A percentile compares a stretch with the other conserved stretches of the same genome.
Evolutionary conservation across 2,113 vertebrate genomes (phyloP).

Genomic region (Microcebus tavaratra): DNA sequence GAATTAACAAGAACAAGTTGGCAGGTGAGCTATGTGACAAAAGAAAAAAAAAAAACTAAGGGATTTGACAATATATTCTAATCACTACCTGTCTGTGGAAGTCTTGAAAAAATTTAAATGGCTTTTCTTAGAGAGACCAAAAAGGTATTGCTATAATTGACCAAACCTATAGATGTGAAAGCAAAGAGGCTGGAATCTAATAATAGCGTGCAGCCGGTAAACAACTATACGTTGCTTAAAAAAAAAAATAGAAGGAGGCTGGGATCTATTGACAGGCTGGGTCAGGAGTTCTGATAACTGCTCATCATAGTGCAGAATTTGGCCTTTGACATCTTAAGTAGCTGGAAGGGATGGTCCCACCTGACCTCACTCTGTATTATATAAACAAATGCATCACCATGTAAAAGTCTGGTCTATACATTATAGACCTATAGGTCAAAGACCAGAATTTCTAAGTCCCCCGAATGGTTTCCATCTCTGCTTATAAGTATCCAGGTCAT

Average conservation of each 20-base stretch:
- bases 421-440: slow-evolving; percentile 68
- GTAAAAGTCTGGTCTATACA: slow-evolving; percentile 59
- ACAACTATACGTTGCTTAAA: slow-evolving; percentile 61
- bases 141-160: slow-evolving; percentile 71
- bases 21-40: slow-evolving; percentile 89
- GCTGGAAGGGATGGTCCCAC: slow-evolving; percentile 39
- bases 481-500: slow-evolving; percentile 67
- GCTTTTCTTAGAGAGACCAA: slow-evolving; percentile 79
- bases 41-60: slow-evolving; percentile 75
- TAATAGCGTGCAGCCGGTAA: slow-evolving; percentile 57
- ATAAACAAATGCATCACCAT: slow-evolving; percentile 68
- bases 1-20: slow-evolving; percentile 89
- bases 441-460: slow-evolving; percentile 70
- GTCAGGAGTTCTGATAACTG: slow-evolving; percentile 57
- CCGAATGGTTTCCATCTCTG: slow-evolving; percentile 43
- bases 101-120: slow-evolving; percentile 81
- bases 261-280: slow-evolving; percentile 65
- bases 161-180: slow-evolving; percentile 51
- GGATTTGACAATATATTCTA: slow-evolving; percentile 87
- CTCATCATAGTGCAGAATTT: slow-evolving; percentile 58
- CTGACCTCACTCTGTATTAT: slow-evolving; percentile 63
- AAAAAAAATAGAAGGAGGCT: background rate
- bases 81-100: slow-evolving; percentile 83
- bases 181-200: slow-evolving; percentile 59
- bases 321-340: slow-evolving; percentile 72